Evolutionary conservation across 2,797 vertebrate genomes (phyloP).

Genomic region (Etheostoma nigrum): DNA sequence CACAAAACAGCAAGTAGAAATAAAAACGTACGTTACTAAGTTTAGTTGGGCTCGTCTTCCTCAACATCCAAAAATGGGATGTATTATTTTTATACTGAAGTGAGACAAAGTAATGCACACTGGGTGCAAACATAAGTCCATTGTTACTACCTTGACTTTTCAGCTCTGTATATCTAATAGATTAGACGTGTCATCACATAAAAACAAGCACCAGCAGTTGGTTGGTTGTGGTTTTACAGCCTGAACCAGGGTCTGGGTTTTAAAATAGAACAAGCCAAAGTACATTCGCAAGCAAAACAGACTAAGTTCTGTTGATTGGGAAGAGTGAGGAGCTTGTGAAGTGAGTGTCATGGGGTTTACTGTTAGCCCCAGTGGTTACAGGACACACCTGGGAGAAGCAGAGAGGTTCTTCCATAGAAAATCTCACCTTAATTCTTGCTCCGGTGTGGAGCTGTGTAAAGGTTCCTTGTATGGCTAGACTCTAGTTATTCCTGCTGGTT

Average conservation of each 20-base stretch:
- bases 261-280: constrained; percentile 88
- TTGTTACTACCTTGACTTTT: too few species aligned
- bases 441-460: constrained; percentile 66
- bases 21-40: neutral
- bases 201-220: too few species aligned
- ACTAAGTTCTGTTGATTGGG: constrained; percentile 86
- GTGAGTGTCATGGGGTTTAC: constrained; percentile 84
- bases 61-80: neutral
- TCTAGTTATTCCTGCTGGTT: constrained; percentile 67
- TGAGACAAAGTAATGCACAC: neutral
- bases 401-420: constrained; percentile 75
- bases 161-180: too few species aligned
- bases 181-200: too few species aligned
- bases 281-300: constrained; percentile 85
- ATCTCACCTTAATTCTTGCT: constrained; percentile 75
- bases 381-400: constrained; percentile 76
- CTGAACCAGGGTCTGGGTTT: constrained; percentile 77
- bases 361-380: constrained; percentile 79
- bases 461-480: constrained; percentile 76
- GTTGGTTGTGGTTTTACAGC: neutral
- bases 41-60: neutral
- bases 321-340: constrained; percentile 88
- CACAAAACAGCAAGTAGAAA: too few species aligned
- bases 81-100: neutral
- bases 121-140: too few species aligned